Evolutionary conservation across 2,888 invertebrate genomes (phyloP).

Genomic region (Phortica okadai): DNA sequence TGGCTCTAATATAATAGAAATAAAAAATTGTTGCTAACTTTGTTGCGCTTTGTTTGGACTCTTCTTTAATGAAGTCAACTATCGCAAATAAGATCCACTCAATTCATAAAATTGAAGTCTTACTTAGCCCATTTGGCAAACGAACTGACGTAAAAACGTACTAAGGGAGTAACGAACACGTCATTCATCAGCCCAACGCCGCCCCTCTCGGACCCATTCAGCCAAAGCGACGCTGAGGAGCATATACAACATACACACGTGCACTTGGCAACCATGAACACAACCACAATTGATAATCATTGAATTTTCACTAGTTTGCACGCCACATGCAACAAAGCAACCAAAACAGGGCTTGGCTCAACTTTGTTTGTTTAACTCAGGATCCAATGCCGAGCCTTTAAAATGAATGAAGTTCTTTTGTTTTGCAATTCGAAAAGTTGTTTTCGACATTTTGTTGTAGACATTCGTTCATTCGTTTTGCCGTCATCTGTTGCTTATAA

Average conservation of each 20-base stretch:
- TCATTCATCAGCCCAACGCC: conserved; percentile 1
- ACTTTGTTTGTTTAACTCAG: conserved; percentile 9
- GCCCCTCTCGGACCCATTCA: not conserved
- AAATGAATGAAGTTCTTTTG: conserved; percentile 22
- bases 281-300: conserved; percentile 9
- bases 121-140: conserved; percentile 12
- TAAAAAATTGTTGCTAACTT: not conserved
- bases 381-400: conserved; percentile 19
- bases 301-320: conserved; percentile 5
- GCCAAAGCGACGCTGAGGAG: conserved; percentile 5
- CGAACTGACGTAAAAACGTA: not conserved
- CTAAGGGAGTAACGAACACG: not conserved
- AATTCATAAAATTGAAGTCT: conserved; percentile 27
- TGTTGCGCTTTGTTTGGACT: not conserved
- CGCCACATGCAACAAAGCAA: not conserved
- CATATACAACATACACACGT: conserved; percentile 24
- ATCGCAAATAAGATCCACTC: conserved; percentile 24
- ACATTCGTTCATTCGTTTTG: conserved; percentile 6
- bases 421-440: conserved; percentile 7
- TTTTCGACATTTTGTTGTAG: not conserved
- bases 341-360: conserved; percentile 8
- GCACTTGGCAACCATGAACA: conserved; percentile 22
- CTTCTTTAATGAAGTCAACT: conserved; percentile 25
- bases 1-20: not conserved
- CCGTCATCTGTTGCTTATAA: conserved; percentile 50